Percentiles rank a stretch among this genome's conserved stretches.
These are phyloP conservation scores for Scaptodrosophila latifasciaeformis DNA, from an alignment of 2,888 invertebrate species.

Conservation along the genomic window DNA sequence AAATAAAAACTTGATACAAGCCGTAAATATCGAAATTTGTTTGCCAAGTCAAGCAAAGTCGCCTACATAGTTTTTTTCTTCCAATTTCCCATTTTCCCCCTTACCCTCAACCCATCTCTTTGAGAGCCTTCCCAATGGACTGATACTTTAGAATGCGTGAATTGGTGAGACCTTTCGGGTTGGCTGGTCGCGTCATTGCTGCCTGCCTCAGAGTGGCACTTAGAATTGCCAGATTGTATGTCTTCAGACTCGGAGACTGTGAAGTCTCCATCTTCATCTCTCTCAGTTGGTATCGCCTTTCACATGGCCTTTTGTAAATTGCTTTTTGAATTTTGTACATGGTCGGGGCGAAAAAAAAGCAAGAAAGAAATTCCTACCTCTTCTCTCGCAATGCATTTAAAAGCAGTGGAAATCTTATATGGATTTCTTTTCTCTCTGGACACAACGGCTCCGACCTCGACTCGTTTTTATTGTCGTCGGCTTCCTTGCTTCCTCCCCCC, in stretches of 20 bases:
- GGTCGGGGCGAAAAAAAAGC: background rate
- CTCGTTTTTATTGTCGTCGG: conserved; percentile 60
- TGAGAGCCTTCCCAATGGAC: conserved; percentile 44
- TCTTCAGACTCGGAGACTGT: too few relatives aligned
- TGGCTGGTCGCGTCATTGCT: conserved; percentile 19
- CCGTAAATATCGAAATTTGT: too few relatives aligned
- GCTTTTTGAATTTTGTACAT: conserved; percentile 62
- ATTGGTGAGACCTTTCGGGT: too few relatives aligned
- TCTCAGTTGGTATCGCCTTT: conserved; percentile 65
- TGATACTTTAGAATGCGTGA: conserved; percentile 15
- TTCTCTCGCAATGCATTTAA: conserved; percentile 41
- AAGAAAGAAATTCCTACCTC: background rate
- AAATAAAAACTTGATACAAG: too few relatives aligned
- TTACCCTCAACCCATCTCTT: too few relatives aligned
- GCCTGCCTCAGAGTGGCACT: too few relatives aligned
- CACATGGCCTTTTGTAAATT: conserved; percentile 67
- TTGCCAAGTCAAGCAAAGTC: too few relatives aligned
- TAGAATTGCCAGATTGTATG: too few relatives aligned
- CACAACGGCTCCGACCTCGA: conserved; percentile 55
- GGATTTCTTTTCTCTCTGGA: conserved; percentile 46
- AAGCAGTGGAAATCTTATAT: conserved; percentile 61
- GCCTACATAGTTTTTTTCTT: too few relatives aligned
- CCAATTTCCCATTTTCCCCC: too few relatives aligned
- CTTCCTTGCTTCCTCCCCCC: background rate
- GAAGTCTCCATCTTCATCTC: background rate